phyloP scores from a whole-genome alignment of 2,113 vertebrate species.

The Fregata magnificens region DNA sequence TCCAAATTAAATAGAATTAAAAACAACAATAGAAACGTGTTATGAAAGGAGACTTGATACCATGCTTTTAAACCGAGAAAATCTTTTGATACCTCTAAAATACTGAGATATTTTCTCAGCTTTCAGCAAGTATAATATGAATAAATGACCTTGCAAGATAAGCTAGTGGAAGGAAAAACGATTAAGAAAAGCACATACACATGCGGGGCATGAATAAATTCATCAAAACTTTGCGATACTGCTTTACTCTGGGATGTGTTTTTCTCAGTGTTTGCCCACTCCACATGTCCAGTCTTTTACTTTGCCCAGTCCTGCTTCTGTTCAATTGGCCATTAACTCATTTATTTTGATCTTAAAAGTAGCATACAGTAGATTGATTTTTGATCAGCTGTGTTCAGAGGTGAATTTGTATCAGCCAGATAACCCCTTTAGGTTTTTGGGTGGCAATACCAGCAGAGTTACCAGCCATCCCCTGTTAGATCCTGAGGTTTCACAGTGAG shows the following conservation, averaged over 20 bases:
- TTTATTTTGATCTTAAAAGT: slow-evolving; percentile 61
- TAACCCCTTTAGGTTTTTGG: neutral
- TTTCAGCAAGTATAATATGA: neutral
- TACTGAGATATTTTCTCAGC: neutral
- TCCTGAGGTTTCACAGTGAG: neutral
- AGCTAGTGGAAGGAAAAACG: neutral
- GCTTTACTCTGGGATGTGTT: neutral
- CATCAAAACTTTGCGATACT: neutral
- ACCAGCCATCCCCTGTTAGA: neutral
- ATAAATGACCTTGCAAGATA: neutral
- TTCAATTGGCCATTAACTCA: slow-evolving; percentile 54
- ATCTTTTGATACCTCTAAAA: neutral
- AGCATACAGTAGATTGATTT: neutral
- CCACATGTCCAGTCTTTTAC: neutral
- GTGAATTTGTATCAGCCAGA: neutral
- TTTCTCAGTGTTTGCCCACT: neutral
- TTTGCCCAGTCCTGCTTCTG: slow-evolving; percentile 63
- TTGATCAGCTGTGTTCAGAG: neutral
- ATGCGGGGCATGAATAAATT: neutral
- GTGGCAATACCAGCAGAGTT: neutral
- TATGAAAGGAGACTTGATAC: neutral
- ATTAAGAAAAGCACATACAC: neutral
- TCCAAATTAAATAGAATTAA: slow-evolving; percentile 51
- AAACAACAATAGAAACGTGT: neutral
- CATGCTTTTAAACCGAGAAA: neutral